Percentiles rank a stretch among this genome's conserved stretches.
Evolutionary conservation across 2,113 vertebrate genomes (phyloP).

Genomic region (Lynx canadensis): DNA sequence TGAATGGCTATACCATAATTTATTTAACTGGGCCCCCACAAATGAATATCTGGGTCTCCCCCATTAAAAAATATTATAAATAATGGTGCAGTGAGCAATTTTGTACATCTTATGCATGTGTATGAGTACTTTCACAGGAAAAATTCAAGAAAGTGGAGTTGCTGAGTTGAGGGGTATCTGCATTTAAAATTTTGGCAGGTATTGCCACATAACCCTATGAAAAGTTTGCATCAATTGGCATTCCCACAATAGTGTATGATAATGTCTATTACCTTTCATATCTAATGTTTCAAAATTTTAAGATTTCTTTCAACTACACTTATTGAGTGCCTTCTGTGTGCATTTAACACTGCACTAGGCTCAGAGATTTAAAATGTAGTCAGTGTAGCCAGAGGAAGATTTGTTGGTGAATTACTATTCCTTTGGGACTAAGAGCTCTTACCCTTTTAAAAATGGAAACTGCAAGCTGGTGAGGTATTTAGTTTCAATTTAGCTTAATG

Average conservation of each 20-base stretch:
- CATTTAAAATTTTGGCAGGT: conserved; percentile 15
- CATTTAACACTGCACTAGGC: background rate
- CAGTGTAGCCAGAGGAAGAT: conserved; percentile 52
- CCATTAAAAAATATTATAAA: conserved; percentile 18
- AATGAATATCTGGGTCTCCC: conserved; percentile 16
- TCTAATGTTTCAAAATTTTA: conserved; percentile 33
- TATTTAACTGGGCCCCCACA: background rate
- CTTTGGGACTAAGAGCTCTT: conserved; percentile 70
- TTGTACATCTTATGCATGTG: conserved; percentile 21
- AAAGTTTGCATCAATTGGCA: background rate
- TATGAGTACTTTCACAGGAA: conserved; percentile 21
- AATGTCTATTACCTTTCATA: background rate
- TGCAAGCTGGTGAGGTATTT: conserved; percentile 77
- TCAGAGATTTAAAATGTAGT: conserved; percentile 54
- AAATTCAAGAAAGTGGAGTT: background rate
- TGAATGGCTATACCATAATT: conserved; percentile 29
- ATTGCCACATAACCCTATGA: conserved; percentile 12
- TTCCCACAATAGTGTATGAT: background rate
- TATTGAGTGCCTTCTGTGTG: background rate
- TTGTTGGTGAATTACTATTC: conserved; percentile 67
- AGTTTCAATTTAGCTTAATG: conserved; percentile 79
- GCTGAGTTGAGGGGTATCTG: background rate
- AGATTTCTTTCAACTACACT: background rate
- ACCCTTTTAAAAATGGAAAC: conserved; percentile 73
- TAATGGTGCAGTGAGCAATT: background rate